These are phyloP conservation scores for Dicycla oo DNA, from an alignment of 2,888 invertebrate species.

Conservation along the genomic window DNA sequence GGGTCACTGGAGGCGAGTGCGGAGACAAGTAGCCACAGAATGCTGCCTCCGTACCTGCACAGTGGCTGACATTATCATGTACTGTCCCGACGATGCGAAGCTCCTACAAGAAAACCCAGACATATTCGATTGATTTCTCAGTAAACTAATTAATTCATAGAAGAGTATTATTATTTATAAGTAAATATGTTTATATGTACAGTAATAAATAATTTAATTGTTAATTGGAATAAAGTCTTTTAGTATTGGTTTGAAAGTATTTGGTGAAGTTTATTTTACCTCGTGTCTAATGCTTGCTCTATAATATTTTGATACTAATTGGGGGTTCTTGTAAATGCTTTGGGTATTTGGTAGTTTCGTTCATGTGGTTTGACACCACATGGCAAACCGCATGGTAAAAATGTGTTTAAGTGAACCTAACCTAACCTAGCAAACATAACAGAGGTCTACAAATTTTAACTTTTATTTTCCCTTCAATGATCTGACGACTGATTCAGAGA, in stretches of 20 bases:
- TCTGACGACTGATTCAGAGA: too few relatives aligned
- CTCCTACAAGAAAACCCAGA: constrained; percentile 79
- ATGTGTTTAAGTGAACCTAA: not conserved
- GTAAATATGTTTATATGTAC: constrained; percentile 57
- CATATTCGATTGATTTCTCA: constrained; percentile 73
- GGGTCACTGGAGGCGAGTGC: constrained; percentile 76
- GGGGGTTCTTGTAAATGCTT: not conserved
- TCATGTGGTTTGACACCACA: not conserved
- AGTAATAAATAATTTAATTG: constrained; percentile 52
- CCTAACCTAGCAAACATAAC: not conserved
- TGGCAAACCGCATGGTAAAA: too few relatives aligned
- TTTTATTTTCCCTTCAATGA: too few relatives aligned
- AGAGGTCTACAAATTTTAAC: too few relatives aligned
- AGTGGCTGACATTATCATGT: constrained; percentile 80
- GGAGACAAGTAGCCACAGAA: constrained; percentile 81
- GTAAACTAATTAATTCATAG: constrained; percentile 48
- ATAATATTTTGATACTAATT: not conserved
- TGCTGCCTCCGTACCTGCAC: constrained; percentile 82
- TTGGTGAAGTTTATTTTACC: constrained; percentile 20
- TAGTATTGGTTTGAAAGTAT: constrained; percentile 22
- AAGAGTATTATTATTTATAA: constrained; percentile 72
- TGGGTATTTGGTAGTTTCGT: not conserved
- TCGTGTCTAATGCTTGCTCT: not conserved
- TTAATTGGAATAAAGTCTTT: constrained; percentile 34
- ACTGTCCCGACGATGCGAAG: constrained; percentile 81